These are phyloP conservation scores for Amphiprion clarkii DNA, from an alignment of 2,797 vertebrate genomes.

Conservation along the genomic window DNA sequence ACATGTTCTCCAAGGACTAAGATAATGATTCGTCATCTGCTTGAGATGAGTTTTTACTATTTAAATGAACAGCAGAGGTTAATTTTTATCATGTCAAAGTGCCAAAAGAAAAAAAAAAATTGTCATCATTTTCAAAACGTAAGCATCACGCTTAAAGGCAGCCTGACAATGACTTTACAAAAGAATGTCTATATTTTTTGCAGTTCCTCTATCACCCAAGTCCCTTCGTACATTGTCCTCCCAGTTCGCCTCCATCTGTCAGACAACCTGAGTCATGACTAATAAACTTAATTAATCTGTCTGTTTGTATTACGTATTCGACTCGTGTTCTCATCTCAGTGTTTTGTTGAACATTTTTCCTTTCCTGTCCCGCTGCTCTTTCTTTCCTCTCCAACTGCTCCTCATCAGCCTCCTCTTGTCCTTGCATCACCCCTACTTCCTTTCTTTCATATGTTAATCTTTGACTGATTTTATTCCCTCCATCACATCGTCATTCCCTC, in stretches of 20 bases:
- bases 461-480: conserved; percentile 12
- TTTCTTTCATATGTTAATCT: conserved; percentile 21
- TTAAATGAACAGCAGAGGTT: too few species aligned
- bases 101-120: too few species aligned
- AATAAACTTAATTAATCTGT: conserved; percentile 11
- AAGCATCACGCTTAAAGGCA: too few species aligned
- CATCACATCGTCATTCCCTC: too few species aligned
- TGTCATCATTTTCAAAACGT: too few species aligned
- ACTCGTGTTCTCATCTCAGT: conserved; percentile 12
- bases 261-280: not conserved
- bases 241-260: not conserved
- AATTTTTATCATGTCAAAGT: too few species aligned
- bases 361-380: conserved; percentile 16
- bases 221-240: not conserved
- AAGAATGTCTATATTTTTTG: too few species aligned
- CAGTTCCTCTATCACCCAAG: not conserved
- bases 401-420: conserved; percentile 51
- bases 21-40: too few species aligned
- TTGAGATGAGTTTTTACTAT: too few species aligned
- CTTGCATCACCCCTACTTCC: conserved; percentile 1
- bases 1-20: too few species aligned
- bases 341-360: conserved; percentile 26
- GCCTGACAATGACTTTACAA: too few species aligned
- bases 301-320: conserved; percentile 37
- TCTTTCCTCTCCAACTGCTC: conserved; percentile 29